Conservation (phyloP, 2,888 invertebrate genomes). For the Iselma pallidipennis region DNA sequence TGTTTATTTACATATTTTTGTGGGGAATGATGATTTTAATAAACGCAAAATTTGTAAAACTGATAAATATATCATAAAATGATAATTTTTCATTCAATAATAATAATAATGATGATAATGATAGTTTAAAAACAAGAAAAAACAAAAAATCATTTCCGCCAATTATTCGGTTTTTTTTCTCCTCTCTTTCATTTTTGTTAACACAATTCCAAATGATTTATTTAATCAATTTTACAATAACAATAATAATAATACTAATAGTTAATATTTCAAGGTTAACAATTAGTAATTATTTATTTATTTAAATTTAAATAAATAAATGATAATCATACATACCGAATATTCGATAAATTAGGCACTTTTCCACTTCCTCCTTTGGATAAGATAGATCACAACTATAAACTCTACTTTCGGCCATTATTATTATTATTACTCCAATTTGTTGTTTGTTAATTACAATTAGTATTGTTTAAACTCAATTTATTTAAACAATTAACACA, state of each 20-base stretch:
- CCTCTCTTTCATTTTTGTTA: background rate
- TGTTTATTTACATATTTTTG: too few relatives aligned
- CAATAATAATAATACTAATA: too few relatives aligned
- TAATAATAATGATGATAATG: background rate
- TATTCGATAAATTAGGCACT: slow-evolving; percentile 52
- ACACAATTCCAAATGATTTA: background rate
- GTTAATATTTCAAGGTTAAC: slow-evolving; percentile 12
- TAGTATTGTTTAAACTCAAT: background rate
- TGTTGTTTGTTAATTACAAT: too few relatives aligned
- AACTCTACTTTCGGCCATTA: slow-evolving; percentile 40
- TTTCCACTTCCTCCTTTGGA: slow-evolving; percentile 49
- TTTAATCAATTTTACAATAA: too few relatives aligned
- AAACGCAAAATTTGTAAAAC: too few relatives aligned
- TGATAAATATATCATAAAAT: too few relatives aligned
- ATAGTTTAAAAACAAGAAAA: background rate
- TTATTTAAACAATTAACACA: background rate
- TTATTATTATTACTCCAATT: too few relatives aligned
- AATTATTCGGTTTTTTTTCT: background rate
- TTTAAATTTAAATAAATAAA: slow-evolving; percentile 1
- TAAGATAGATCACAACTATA: slow-evolving; percentile 52
- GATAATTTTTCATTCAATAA: background rate
- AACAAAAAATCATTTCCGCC: background rate
- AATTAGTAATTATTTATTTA: background rate
- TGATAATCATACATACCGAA: slow-evolving; percentile 44
- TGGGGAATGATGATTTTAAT: too few relatives aligned